Conservation (phyloP, 2,113 vertebrate species). For the Lepus timidus region DNA sequence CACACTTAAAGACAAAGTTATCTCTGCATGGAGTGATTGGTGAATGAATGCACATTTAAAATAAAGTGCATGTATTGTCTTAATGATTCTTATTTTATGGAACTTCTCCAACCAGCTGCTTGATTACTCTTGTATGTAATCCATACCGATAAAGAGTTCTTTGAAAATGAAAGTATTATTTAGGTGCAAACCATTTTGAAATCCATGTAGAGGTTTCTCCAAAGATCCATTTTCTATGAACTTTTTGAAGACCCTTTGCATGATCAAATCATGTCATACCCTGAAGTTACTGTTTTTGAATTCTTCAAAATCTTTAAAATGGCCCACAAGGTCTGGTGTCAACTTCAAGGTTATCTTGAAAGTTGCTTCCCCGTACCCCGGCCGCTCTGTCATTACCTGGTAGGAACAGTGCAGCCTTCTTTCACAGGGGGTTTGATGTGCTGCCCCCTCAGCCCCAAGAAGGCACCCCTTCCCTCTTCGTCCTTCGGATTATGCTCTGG, state of each 20-base stretch:
- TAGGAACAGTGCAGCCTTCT: neutral
- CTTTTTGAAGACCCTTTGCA: too few species aligned
- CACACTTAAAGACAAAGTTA: neutral
- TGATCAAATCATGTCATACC: neutral
- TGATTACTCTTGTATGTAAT: neutral
- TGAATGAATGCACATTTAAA: constrained; percentile 10
- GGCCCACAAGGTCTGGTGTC: neutral
- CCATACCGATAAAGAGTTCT: too few species aligned
- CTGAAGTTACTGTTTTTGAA: constrained; percentile 38
- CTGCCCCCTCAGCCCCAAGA: neutral
- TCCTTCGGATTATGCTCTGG: neutral
- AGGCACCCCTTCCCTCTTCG: neutral
- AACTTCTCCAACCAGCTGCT: neutral
- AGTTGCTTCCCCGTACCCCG: neutral
- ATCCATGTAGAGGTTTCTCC: too few species aligned
- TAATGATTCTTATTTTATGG: constrained; percentile 50
- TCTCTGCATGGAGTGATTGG: neutral
- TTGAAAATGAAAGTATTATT: too few species aligned
- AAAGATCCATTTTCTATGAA: too few species aligned
- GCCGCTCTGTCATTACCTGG: neutral
- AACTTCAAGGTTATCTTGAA: constrained; percentile 24
- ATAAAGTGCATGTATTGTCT: neutral
- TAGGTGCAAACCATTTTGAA: too few species aligned
- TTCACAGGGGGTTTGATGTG: neutral
- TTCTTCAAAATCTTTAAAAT: constrained; percentile 16